Base-by-base conservation (phyloP, 2,797 vertebrate species). In the Apogon hyalosoma region DNA sequence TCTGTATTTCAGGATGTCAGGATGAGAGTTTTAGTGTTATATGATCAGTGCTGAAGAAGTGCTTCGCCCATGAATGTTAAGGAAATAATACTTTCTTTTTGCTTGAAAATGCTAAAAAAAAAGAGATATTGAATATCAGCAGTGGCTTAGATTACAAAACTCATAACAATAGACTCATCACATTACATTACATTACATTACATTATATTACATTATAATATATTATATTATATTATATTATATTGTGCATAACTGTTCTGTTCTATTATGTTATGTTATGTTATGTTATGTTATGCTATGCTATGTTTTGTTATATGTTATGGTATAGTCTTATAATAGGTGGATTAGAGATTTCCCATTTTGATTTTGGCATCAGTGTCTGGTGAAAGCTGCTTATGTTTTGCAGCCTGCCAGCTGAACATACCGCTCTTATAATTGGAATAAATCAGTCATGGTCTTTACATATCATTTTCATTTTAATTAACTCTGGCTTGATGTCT, bases 401-500 rank as follows among this genome's bases (percentile, higher is more conserved):
- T n/a, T 53, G 59, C 38, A 45, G 42, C 43, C 60, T 79, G 42
- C 13, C 43, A 65, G 41, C 42, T 55, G 47, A 78, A 69, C 24
- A 67, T 39, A 57, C 50, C 54, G 45, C 36, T 58, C 40, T 69
- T 58, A 73, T 49, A 39, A 64, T n/a, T 67, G 47, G 53, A 77
- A 79, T 67, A 57, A 79, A 80, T 85, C 68, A 61, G 61, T 18
- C 63, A 57, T 53, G 57, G 54, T 61, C 31, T 88, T 81, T 79
- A 24, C 56, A 74, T 76, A 45, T 68, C 13, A 75, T 85, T 85
- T 80, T 71, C 15, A 80, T 82, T 83, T 73, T 68, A 79, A 74
- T 75, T 46, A 28, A 14, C 4, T 62, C 55, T 43, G 4, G 10
- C 18, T 63, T 54, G 48, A 61, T 0, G 10, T 69, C 38, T 47